A percentile compares a stretch with the other conserved stretches of the same genome.
Conservation (phyloP, 2,888 invertebrate genomes). For the Acleris emargana region DNA sequence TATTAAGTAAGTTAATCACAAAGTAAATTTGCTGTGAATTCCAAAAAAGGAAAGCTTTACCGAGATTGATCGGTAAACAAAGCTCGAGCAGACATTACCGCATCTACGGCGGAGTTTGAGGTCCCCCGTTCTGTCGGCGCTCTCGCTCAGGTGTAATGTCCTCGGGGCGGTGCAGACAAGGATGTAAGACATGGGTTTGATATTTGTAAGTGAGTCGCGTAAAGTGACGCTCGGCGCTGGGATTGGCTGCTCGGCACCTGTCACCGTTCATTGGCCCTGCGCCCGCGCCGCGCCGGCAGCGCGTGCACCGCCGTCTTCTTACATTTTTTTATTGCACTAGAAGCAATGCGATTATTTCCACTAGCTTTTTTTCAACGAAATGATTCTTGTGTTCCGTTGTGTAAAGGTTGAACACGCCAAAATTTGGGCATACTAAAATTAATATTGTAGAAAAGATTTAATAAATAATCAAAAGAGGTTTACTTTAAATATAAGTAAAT, state of each 20-base stretch:
- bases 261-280: slow-evolving; percentile 77
- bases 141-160: slow-evolving; percentile 44
- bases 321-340: slow-evolving; percentile 46
- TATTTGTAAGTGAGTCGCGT: slow-evolving; percentile 60
- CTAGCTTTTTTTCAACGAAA: slow-evolving; percentile 37
- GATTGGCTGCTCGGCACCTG: slow-evolving; percentile 71
- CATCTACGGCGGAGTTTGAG: slow-evolving; percentile 41
- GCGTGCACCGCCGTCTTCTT: slow-evolving; percentile 66
- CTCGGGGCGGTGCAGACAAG: slow-evolving; percentile 47
- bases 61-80: slow-evolving; percentile 58
- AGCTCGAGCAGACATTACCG: slow-evolving; percentile 47
- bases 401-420: too few species aligned
- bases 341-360: slow-evolving; percentile 49
- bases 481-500: too few species aligned
- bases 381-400: slow-evolving; percentile 20
- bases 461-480: too few species aligned
- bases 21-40: slow-evolving; percentile 46
- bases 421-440: too few species aligned
- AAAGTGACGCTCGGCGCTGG: slow-evolving; percentile 56
- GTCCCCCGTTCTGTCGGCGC: slow-evolving; percentile 38
- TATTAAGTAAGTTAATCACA: slow-evolving; percentile 22
- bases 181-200: slow-evolving; percentile 60
- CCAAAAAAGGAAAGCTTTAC: slow-evolving; percentile 48
- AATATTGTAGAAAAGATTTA: too few species aligned
- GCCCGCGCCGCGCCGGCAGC: slow-evolving; percentile 54